Conservation (phyloP, 2,888 invertebrate species). For the Tribolium freemani region DNA sequence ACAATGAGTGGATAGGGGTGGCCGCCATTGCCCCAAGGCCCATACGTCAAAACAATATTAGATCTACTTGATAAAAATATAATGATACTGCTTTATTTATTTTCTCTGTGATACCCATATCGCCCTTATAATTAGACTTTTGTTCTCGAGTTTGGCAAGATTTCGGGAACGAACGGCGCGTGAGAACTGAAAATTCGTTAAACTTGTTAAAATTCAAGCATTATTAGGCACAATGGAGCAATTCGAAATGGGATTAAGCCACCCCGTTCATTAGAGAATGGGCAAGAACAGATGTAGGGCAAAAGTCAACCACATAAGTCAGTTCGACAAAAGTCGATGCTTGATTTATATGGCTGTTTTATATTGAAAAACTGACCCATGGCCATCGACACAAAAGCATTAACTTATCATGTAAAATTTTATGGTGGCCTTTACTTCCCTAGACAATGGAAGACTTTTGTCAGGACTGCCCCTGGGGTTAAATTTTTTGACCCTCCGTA, state of each 20-base stretch:
- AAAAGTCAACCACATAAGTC: conserved; percentile 66
- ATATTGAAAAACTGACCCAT: conserved; percentile 61
- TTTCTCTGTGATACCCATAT: conserved; percentile 48
- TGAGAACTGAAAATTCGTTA: conserved; percentile 39
- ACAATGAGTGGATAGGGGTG: conserved; percentile 57
- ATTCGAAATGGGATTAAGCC: conserved; percentile 53
- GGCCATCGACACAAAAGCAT: conserved; percentile 60
- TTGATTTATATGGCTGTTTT: conserved; percentile 66
- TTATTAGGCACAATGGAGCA: conserved; percentile 50
- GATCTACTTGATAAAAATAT: conserved; percentile 49
- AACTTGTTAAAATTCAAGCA: conserved; percentile 40
- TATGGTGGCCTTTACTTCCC: conserved; percentile 59
- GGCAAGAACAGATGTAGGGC: conserved; percentile 68
- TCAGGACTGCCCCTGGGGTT: conserved; percentile 63
- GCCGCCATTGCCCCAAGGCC: conserved; percentile 40
- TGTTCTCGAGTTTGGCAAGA: conserved; percentile 35
- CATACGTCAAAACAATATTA: conserved; percentile 50
- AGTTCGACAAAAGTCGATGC: conserved; percentile 62
- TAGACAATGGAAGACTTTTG: conserved; percentile 54
- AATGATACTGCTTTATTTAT: conserved; percentile 38
- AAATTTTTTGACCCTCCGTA: conserved; percentile 67
- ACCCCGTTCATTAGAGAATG: conserved; percentile 57
- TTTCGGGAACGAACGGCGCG: not conserved
- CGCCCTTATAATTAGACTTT: conserved; percentile 45
- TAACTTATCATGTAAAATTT: conserved; percentile 63